Evolutionary conservation across 37 sponge, comb jelly and placozoan genomes (phyloP), one percentile per base, ranked within the genome.

Genomic region (Diacarnus erythraeanus): DNA sequence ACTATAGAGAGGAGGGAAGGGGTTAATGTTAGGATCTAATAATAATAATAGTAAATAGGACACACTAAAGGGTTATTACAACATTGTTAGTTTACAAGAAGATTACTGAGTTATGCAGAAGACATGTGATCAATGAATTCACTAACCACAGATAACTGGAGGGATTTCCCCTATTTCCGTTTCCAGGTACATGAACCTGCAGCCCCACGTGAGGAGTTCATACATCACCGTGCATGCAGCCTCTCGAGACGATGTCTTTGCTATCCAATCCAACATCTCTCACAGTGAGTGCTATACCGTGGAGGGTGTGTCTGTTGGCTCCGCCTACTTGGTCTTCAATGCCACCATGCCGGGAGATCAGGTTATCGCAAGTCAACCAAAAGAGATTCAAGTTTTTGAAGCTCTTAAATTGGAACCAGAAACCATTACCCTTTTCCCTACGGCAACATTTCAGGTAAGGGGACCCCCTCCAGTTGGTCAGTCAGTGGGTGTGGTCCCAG

Each of bases 291-390:
- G 82, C 59, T 89, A 69, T 71, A 47, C 38, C 9, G 84, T 92
- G 10, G 31, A 85, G 38, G 94, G 93, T 34, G 72, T 88, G 18
- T 47, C 74, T 29, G 76, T 85, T 65, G 96, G 96, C 23, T 74
- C 69, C 58, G 72, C 96, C 38, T 76, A 83, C 27, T 76, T 95
- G 31, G 1, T 60, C 47, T 95, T 95, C 87, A 95, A 95, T 56
- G 90, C 80, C 36, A 92, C 90, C 40, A 56, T 72, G 1, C 42
- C 75, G 26, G 25, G 60, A 5, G 87, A 90, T 2, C 40, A 79
- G 29, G 71, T 86, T 22, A 42, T 95, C 67, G 64, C 93, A 1
- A 95, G 96, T 64, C 22, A 65, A 40, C 87, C 96, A 2, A 57
- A 65, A 3, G 92, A 87, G 47, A 86, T 95, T 60, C 91, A 91